These are phyloP conservation scores for Diogma glabrata DNA, from an alignment of 2,888 invertebrate species.

Conservation along the genomic window DNA sequence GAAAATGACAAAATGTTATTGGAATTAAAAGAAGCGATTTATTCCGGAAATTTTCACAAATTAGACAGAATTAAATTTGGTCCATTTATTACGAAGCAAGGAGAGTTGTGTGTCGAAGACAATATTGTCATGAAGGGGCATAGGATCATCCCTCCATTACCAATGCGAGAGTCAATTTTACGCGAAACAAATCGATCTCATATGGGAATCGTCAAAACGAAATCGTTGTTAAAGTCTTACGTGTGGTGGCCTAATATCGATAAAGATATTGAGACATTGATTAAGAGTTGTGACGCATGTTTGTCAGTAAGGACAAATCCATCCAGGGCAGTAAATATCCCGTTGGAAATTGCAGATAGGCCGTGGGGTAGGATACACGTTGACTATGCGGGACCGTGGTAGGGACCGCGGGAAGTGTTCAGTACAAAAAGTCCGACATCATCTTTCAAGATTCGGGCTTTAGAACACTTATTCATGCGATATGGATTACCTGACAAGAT, in stretches of 20 bases:
- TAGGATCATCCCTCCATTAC: background rate
- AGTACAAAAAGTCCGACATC: too few species aligned
- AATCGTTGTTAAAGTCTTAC: background rate
- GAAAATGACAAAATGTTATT: background rate
- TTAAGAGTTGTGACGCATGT: constrained; percentile 4
- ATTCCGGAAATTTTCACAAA: background rate
- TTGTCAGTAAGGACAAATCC: constrained; percentile 3
- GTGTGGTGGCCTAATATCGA: background rate
- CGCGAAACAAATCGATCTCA: background rate
- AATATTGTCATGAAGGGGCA: background rate
- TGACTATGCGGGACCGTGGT: background rate
- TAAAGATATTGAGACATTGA: background rate
- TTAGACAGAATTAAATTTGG: background rate
- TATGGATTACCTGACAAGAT: constrained; percentile 1
- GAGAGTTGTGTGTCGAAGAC: background rate
- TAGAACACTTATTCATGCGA: background rate
- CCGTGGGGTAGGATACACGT: background rate
- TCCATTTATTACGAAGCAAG: background rate
- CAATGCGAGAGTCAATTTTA: background rate
- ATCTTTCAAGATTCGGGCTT: background rate
- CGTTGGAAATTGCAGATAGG: background rate
- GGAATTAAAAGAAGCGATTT: constrained; percentile 2
- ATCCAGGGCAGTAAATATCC: background rate
- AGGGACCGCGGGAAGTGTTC: too few species aligned
- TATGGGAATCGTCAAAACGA: background rate